Conservation (phyloP, 2,888 invertebrate genomes). For the Tipula vernalis region DNA sequence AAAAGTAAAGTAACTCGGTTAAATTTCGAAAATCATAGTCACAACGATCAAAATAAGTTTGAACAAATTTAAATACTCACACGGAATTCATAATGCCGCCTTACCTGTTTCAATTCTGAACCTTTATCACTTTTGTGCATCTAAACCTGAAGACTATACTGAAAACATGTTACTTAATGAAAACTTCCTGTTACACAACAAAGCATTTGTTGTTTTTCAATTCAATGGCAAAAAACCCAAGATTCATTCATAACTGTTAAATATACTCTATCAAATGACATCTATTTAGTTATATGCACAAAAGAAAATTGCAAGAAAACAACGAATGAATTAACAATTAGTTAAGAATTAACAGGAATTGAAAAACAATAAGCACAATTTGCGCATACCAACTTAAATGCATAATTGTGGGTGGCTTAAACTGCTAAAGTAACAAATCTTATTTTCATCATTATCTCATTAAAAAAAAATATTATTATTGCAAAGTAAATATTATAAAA, state of each 20-base stretch:
- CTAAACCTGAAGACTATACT: neutral
- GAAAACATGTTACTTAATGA: neutral
- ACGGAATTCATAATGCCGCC: neutral
- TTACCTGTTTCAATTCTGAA: neutral
- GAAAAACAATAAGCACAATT: neutral
- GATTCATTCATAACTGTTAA: neutral
- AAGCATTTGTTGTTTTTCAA: neutral
- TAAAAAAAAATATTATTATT: neutral
- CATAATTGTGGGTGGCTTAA: neutral
- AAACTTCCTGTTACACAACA: neutral
- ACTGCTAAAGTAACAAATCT: too few species aligned
- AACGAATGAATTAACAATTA: neutral
- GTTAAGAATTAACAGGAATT: neutral
- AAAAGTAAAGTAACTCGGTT: too few species aligned
- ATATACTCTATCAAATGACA: neutral
- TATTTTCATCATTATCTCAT: too few species aligned
- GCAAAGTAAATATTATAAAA: neutral
- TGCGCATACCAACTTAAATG: neutral
- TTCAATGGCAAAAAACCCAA: neutral
- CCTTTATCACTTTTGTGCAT: neutral
- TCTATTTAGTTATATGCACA: neutral
- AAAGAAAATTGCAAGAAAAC: neutral
- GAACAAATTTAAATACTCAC: neutral
- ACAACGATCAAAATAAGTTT: too few species aligned
- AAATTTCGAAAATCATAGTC: too few species aligned